phyloP scores from a whole-genome alignment of 2,797 vertebrate species.

The Coregonus sp. region DNA sequence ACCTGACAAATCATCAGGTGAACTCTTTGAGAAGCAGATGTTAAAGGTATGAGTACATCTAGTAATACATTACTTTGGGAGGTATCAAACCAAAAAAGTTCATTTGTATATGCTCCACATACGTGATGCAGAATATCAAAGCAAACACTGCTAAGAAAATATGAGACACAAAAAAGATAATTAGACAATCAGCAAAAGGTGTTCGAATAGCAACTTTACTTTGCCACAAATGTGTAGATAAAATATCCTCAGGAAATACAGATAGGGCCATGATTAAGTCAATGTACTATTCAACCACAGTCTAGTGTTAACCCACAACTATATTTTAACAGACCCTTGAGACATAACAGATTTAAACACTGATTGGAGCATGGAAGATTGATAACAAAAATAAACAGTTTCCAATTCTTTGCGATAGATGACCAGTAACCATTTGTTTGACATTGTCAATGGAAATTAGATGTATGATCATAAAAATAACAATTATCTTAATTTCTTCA shows the following conservation, averaged over 20 bases:
- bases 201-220: slow-evolving; percentile 40
- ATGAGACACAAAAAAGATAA: slow-evolving; percentile 61
- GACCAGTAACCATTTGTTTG: background rate
- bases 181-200: slow-evolving; percentile 66
- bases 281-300: background rate
- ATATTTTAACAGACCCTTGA: background rate
- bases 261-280: background rate
- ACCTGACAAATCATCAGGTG: background rate
- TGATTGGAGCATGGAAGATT: background rate
- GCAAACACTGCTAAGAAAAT: slow-evolving; percentile 46
- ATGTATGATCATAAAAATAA: background rate
- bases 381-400: background rate
- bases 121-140: slow-evolving; percentile 5
- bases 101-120: background rate
- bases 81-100: slow-evolving; percentile 1
- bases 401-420: background rate
- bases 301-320: background rate
- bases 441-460: background rate
- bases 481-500: background rate
- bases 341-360: background rate
- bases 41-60: background rate
- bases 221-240: slow-evolving; percentile 7
- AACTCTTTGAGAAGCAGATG: slow-evolving; percentile 1
- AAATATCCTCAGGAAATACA: slow-evolving; percentile 3
- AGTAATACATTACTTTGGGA: background rate